Base-by-base conservation (phyloP, 53 echinoderm and acorn worm genomes). In the Crossaster papposus region DNA sequence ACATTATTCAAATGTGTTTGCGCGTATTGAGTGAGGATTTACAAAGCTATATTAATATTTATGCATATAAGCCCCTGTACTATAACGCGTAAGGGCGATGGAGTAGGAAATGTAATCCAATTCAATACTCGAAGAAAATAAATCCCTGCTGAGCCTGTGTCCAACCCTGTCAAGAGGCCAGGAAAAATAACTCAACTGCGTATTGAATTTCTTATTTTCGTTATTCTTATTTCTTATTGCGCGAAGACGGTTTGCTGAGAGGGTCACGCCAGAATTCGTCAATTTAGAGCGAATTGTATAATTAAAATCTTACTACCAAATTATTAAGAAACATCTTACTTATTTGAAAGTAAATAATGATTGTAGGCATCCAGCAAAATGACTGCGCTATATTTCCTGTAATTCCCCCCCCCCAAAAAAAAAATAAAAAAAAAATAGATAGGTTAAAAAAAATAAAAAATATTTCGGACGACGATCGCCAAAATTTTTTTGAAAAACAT, bases 161-260 rank as follows among this genome's bases (percentile, higher is more conserved):
- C 22, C 30, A 2, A 51, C 53, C 22, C 12, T 35, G 37, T 6
- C 78, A 30, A 70, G 2, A 4, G 79, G 30, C 13, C 29, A 17
- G 18, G 28, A 26, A 51, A 18, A 15, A 26, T 28, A 51, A 38
- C 14, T 6, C 20, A 26, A 3, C 4, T 17, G 30, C 29, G 79
- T 50, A 78, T 79, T 53, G 26, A 79, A 54, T 79, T 79, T 79
- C 53, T 53, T 54, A 18, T 52, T 79, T 79, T 79, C 5, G 44
- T 44, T 44, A 9, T 79, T 79, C 53, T 53, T 54, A 18, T 52
- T 79, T 79, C 54, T 7, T 5, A 7, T 44, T 5, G 36, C 78
- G 37, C 78, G 36, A 37, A 24, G 13, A 78, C 24, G 50, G 36
- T 44, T 37, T 20, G 24, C 37, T 44, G 38, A 78, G 50, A 51